Evolutionary conservation across 2,888 invertebrate genomes (phyloP).

Genomic region (Cantharis rustica): DNA sequence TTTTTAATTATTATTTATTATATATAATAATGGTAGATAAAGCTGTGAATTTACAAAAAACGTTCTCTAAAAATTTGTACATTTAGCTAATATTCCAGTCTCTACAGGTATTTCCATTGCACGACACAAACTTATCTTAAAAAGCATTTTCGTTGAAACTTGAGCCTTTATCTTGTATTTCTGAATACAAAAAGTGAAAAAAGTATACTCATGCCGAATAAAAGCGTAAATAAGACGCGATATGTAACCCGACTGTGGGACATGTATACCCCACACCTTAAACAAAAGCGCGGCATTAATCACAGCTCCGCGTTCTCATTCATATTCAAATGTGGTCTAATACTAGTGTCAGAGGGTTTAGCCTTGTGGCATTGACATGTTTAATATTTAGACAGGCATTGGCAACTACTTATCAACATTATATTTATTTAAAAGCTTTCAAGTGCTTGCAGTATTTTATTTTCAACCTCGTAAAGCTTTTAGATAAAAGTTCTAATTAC

Average conservation of each 20-base stretch:
- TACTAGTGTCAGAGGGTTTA: slow-evolving; percentile 40
- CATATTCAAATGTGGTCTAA: slow-evolving; percentile 38
- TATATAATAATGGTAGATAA: no score
- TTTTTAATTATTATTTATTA: no score
- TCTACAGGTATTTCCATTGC: background rate
- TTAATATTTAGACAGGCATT: slow-evolving; percentile 46
- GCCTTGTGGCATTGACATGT: slow-evolving; percentile 42
- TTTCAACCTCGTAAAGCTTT: background rate
- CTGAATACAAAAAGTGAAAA: slow-evolving; percentile 21
- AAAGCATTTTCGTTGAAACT: slow-evolving; percentile 20
- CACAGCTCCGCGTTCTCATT: slow-evolving; percentile 34
- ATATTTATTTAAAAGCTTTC: slow-evolving; percentile 38
- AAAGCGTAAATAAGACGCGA: slow-evolving; percentile 33
- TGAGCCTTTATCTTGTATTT: slow-evolving; percentile 11
- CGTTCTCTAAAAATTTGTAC: no score
- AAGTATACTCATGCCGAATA: slow-evolving; percentile 23
- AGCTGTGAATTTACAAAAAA: no score
- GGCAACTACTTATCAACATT: slow-evolving; percentile 42
- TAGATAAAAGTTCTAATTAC: background rate
- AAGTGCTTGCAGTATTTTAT: slow-evolving; percentile 4
- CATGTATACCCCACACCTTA: slow-evolving; percentile 42
- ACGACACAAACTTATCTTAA: background rate
- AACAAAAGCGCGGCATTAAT: slow-evolving; percentile 44
- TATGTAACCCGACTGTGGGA: slow-evolving; percentile 44
- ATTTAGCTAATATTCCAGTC: slow-evolving; percentile 5